Evolutionary conservation across 2,113 vertebrate species (phyloP).

Genomic region (Xiphophorus maculatus): DNA sequence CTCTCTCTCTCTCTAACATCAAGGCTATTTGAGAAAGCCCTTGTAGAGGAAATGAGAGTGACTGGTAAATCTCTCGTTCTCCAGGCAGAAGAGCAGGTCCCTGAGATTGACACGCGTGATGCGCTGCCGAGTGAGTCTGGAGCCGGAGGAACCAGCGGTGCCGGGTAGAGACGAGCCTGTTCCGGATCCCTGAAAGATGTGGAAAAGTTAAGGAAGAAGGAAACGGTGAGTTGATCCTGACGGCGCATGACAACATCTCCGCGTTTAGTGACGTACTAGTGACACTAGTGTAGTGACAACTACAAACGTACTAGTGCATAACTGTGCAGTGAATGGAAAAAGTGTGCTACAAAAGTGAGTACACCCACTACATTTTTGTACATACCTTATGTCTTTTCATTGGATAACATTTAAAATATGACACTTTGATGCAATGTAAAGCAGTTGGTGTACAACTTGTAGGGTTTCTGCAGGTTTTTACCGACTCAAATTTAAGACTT

Average conservation of each 20-base stretch:
- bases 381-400: too few relatives aligned
- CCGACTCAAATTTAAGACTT: too few relatives aligned
- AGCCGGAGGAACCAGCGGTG: conserved; percentile 84
- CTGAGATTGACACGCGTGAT: conserved; percentile 99
- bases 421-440: too few relatives aligned
- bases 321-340: too few relatives aligned
- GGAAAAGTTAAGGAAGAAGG: conserved; percentile 4
- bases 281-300: neutral
- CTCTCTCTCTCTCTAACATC: conserved; percentile 47
- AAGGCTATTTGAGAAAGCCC: conserved; percentile 94
- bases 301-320: neutral
- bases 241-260: neutral
- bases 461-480: too few relatives aligned
- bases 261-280: too few relatives aligned
- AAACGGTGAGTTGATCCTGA: neutral
- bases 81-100: conserved; percentile 99
- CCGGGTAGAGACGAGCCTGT: conserved; percentile 83
- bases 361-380: too few relatives aligned
- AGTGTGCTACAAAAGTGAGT: too few relatives aligned
- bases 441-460: too few relatives aligned
- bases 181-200: conserved; percentile 84
- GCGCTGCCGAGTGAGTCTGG: conserved; percentile 93
- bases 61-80: conserved; percentile 94
- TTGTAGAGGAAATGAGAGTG: conserved; percentile 97
- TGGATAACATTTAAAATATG: too few relatives aligned